Conservation (phyloP, 2,797 vertebrate genomes). For the Helarctos malayanus region DNA sequence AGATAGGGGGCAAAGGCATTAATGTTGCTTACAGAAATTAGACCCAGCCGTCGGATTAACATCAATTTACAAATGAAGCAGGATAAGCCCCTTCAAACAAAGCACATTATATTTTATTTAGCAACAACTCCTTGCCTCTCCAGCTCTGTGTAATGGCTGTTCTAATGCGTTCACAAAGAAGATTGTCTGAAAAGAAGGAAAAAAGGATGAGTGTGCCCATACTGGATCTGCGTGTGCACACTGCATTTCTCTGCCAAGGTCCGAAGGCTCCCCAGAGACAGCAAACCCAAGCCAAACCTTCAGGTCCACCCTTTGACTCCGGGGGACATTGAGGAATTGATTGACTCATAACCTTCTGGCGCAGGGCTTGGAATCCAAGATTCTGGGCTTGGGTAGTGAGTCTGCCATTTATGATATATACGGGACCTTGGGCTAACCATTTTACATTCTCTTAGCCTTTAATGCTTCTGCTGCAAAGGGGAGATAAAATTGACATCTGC, state of each 20-base stretch:
- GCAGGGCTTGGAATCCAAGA: background rate
- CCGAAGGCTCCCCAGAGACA: background rate
- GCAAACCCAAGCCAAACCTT: background rate
- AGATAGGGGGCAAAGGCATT: background rate
- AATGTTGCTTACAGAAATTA: slow-evolving; percentile 43
- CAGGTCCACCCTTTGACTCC: background rate
- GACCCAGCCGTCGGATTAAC: background rate
- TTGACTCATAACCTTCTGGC: background rate
- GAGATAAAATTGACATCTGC: slow-evolving; percentile 32
- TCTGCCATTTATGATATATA: background rate
- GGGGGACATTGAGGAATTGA: background rate
- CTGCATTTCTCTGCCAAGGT: background rate
- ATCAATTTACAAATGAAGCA: slow-evolving; percentile 64
- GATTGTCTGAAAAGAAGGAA: background rate
- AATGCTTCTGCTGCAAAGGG: background rate
- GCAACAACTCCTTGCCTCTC: slow-evolving; percentile 16
- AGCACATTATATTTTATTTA: slow-evolving; percentile 60
- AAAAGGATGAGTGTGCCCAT: background rate
- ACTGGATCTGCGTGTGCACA: background rate
- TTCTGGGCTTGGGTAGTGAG: background rate
- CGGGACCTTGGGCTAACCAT: background rate
- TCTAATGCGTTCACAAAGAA: background rate
- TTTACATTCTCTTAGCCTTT: background rate
- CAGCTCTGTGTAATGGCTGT: background rate
- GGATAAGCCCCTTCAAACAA: slow-evolving; percentile 54